Conservation (phyloP, 2,113 vertebrate species). For the Calcarius ornatus region DNA sequence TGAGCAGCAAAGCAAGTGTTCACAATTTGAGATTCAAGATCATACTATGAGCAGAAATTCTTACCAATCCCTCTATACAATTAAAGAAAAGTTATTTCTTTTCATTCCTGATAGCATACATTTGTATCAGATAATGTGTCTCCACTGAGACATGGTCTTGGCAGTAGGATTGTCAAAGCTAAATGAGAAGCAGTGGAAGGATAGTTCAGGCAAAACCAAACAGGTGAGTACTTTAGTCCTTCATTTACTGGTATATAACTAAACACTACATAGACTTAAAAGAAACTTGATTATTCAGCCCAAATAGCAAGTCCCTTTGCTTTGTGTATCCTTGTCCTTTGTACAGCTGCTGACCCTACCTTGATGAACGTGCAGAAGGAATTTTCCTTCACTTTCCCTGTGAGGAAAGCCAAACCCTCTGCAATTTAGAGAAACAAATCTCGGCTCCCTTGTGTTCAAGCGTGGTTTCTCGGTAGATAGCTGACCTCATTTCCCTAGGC, state of each 20-base stretch:
- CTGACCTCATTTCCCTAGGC: slow-evolving; percentile 17
- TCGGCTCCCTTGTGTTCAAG: neutral
- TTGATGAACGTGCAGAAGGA: neutral
- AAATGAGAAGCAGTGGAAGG: neutral
- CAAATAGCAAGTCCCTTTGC: neutral
- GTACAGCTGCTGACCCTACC: neutral
- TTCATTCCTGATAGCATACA: neutral
- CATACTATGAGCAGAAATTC: neutral
- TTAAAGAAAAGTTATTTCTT: neutral
- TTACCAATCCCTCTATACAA: neutral
- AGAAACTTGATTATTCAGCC: neutral
- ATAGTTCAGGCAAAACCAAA: neutral
- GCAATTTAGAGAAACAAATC: neutral
- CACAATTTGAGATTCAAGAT: neutral
- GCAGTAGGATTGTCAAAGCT: neutral
- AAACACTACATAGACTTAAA: neutral
- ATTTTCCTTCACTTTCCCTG: neutral
- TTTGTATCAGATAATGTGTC: neutral
- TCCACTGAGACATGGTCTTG: neutral
- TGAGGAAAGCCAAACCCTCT: neutral
- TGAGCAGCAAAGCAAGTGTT: neutral
- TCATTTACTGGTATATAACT: neutral
- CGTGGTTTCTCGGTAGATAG: neutral
- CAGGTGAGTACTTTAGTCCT: neutral
- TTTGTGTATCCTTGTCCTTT: neutral